Evolutionary conservation across 37 sponge, comb jelly and placozoan species (phyloP), one percentile per base, ranked within the genome.

Genomic region (Ephydatia muelleri): DNA sequence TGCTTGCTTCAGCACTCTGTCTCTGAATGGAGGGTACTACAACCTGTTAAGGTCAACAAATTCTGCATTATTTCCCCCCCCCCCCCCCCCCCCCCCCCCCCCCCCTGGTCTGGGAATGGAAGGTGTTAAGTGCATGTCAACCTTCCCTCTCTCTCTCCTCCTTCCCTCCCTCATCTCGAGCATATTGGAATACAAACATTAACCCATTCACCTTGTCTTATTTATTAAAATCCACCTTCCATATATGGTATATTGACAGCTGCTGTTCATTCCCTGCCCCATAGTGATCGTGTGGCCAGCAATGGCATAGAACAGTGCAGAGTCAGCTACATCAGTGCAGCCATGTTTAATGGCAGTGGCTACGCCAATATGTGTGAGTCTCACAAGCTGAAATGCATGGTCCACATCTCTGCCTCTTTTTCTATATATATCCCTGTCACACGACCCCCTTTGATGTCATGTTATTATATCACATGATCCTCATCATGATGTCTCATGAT

Each of bases 361-460:
- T 90, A 80, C 66, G 70, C 69, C 13, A 80, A 74, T 32, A 48
- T 90, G 9, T 35, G 85, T 75, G 69, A 84, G 64, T 69, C 78
- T 28, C n/a, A n/a, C n/a, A n/a, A n/a, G n/a, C n/a, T n/a, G n/a
- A n/a, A n/a, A n/a, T n/a, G n/a, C n/a, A n/a, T n/a, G n/a, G 14
- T 21, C 21, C 66, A 22, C 21, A 14, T 65, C 21, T 65, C 66
- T 65, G 66, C 66, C 66, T 65, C 66, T 22, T 65, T 65, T 65
- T 21, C 21, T 14, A 21, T 22, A 21, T 22, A 65, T 65, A 22
- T 21, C 19, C 21, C 21, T 14, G 14, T 22, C 19, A 65, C 21
- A 21, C 21, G 66, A 14, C 14, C 21, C 21, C 21, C 21, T 21
- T 21, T 65, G 14, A 65, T 65, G 21, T 21, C 21, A 21, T 65